phyloP scores from a whole-genome alignment of 2,888 invertebrate species.

The Drepana falcataria region DNA sequence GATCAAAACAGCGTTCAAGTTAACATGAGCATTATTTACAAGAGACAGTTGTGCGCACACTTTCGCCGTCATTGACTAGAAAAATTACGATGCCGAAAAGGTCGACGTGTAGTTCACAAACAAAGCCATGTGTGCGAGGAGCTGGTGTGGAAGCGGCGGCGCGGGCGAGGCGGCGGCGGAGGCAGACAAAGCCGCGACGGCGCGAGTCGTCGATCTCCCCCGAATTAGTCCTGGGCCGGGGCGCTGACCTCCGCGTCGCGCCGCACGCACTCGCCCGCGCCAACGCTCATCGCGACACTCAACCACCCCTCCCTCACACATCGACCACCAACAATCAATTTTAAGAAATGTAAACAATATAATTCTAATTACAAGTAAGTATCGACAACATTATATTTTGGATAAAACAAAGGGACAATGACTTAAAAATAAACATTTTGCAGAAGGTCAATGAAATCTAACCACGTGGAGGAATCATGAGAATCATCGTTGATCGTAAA shows the following conservation, averaged over 20 bases:
- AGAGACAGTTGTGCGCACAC: conserved; percentile 18
- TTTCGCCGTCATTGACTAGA: conserved; percentile 21
- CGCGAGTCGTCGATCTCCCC: conserved; percentile 75
- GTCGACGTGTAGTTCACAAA: conserved; percentile 34
- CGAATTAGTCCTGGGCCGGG: conserved; percentile 77
- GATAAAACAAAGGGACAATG: conserved; percentile 36
- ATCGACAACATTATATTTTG: conserved; percentile 19
- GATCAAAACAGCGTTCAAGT: conserved; percentile 17
- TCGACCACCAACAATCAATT: background rate
- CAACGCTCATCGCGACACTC: conserved; percentile 22
- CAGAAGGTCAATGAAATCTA: conserved; percentile 44
- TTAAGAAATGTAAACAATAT: conserved; percentile 12
- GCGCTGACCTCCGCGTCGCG: conserved; percentile 61
- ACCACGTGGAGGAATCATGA: conserved; percentile 35
- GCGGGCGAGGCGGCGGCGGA: conserved; percentile 28
- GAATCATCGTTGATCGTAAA: conserved; percentile 8
- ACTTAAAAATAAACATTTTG: conserved; percentile 25
- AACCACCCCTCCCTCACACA: conserved; percentile 8
- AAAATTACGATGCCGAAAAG: conserved; percentile 31
- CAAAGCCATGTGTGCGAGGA: conserved; percentile 43
- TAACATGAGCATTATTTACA: conserved; percentile 4
- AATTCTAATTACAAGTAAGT: conserved; percentile 18
- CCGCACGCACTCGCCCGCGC: conserved; percentile 40
- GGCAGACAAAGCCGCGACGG: conserved; percentile 68
- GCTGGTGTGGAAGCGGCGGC: conserved; percentile 9